Base-by-base conservation (phyloP, 2,797 vertebrate species). In the Sorex maritimensis region DNA sequence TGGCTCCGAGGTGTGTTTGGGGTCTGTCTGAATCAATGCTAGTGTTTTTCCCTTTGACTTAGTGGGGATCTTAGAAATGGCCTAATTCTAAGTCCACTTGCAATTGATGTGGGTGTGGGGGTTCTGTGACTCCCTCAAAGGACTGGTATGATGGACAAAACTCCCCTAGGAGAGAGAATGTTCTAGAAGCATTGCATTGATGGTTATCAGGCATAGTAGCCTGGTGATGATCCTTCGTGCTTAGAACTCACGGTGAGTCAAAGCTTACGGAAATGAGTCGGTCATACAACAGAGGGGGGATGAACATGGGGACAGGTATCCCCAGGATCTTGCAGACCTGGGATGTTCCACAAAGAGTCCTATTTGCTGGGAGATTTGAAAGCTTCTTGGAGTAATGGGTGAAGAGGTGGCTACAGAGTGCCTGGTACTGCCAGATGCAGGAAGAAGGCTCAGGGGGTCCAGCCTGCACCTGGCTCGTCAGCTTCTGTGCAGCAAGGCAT, bases 91-190 rank as follows among this genome's bases (percentile, higher is more conserved):
- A 14, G 6, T 46, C 63, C 28, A 81, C 44, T 13, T 44, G 10
- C 73, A 30, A 28, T 7, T 6, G 30, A 52, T 46, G 23, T n/a
- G 34, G 52, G 88, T 38, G 52, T 12, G 26, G 28, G 38, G 63
- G 75, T 63, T 82, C 46, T 28, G 38, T 0, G 17, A 80, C 23
- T 44, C 74, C 23, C 41, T 81, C 73, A 65, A 69, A 88, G 82
- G 46, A 19, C 61, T 38, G 9, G 26, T 4, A 38, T n/a, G 69
- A 94, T 4, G 5, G 71, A 34, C 74, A 81, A 90, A 61, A 19
- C 17, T 81, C 24, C 58, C 78, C 65, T 6, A 81, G 71, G 38
- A 82, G 28, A 92, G 75, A 28, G 41, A 69, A 84, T 61, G 63
- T 80, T 73, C 78, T 77, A 58, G 78, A 94, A 81, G 49, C 24